A percentile compares a stretch with the other conserved stretches of the same genome.
Evolutionary conservation across 2,888 invertebrate species (phyloP).

Genomic region (Pyrrhia umbra): DNA sequence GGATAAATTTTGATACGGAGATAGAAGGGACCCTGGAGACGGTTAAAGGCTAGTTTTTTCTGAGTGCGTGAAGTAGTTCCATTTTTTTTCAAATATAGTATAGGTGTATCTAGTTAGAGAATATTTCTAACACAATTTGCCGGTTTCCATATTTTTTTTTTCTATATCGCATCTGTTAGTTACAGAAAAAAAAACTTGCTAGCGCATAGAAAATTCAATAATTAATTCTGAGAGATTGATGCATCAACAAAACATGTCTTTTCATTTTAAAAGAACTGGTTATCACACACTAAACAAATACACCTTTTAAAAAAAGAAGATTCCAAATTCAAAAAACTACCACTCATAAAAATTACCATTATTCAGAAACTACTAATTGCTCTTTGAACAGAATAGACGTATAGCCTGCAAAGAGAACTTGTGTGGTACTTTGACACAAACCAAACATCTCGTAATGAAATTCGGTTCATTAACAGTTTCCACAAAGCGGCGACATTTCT

Average conservation of each 20-base stretch:
- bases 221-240: background rate
- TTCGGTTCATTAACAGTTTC: conserved; percentile 70
- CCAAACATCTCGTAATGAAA: conserved; percentile 57
- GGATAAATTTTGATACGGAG: too few relatives aligned
- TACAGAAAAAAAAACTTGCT: too few relatives aligned
- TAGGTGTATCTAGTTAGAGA: too few relatives aligned
- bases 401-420: conserved; percentile 24
- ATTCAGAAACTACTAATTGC: conserved; percentile 44
- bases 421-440: conserved; percentile 48
- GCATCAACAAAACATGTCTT: conserved; percentile 6
- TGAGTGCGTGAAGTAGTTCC: too few relatives aligned
- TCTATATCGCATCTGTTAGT: too few relatives aligned
- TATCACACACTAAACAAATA: conserved; percentile 30
- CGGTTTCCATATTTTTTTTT: too few relatives aligned
- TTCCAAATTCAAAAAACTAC: conserved; percentile 16
- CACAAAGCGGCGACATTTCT: conserved; percentile 73
- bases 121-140: too few relatives aligned
- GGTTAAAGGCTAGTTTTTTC: too few relatives aligned
- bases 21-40: too few relatives aligned
- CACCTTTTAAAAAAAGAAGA: conserved; percentile 1
- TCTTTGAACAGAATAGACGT: conserved; percentile 40
- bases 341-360: conserved; percentile 36
- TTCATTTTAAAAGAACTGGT: conserved; percentile 9
- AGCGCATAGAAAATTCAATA: too few relatives aligned
- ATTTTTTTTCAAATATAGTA: too few relatives aligned